Conservation (phyloP, 2,797 vertebrate genomes). For the Melanotaenia maccullochi region DNA sequence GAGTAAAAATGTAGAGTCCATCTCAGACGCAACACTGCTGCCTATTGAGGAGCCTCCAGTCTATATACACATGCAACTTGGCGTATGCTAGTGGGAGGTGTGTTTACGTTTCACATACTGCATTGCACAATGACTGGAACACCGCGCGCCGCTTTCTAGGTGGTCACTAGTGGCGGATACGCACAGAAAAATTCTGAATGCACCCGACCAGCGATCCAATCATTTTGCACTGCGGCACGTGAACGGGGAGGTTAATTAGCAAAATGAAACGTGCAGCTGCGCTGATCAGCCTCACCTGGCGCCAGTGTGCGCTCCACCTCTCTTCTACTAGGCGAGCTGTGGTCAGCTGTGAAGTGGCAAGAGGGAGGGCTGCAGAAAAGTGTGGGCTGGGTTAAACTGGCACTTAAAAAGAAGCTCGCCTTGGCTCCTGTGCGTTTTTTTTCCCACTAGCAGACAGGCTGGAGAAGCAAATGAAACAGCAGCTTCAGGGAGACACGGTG, state of each 20-base stretch:
- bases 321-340: neutral
- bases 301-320: neutral
- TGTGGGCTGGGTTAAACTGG: conserved; percentile 81
- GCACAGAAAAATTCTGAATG: neutral
- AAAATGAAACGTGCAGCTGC: neutral
- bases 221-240: neutral
- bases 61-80: neutral
- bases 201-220: neutral
- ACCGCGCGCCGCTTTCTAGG: neutral
- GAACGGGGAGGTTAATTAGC: neutral
- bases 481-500: conserved; percentile 44
- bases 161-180: neutral
- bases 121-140: neutral
- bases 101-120: neutral
- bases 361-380: conserved; percentile 68
- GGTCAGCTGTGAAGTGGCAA: conserved; percentile 63
- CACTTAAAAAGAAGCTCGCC: conserved; percentile 77
- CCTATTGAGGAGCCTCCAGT: conserved; percentile 48
- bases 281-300: conserved; percentile 15
- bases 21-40: conserved; percentile 54
- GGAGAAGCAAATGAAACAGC: neutral
- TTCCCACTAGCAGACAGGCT: conserved; percentile 43
- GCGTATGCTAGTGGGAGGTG: neutral
- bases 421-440: conserved; percentile 53
- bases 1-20: conserved; percentile 64